Base-by-base conservation (phyloP, 2,113 vertebrate species). In the Hyaena hyaena region DNA sequence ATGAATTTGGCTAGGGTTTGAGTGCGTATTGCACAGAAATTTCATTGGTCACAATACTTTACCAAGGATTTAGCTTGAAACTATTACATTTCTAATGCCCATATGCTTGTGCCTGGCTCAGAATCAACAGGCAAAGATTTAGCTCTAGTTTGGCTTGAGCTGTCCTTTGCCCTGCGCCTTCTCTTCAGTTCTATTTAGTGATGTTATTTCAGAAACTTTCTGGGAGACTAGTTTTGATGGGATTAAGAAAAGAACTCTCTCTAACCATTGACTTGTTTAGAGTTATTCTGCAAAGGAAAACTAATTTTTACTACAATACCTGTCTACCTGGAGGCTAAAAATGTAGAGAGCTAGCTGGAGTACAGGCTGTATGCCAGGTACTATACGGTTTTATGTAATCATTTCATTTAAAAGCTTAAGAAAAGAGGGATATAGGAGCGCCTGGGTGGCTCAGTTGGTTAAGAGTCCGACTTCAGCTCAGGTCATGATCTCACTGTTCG, bases 251-350 rank as follows among this genome's bases (percentile, higher is more conserved):
- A 90, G 15, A 90, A 95, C 55, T 95, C 16, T 66, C 77, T 71
- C 33, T 97, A 95, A 93, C 86, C 8, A 43, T 48, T 91, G n/a
- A 93, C 84, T 93, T 92, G 77, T 24, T 94, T 24, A 71, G 68
- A 96, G 73, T 97, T 95, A 95, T 33, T 97, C 90, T 68, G 21
- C 50, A 84, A 87, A 89, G 39, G 93, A 96, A 87, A 88, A n/a
- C 23, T 83, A 61, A 68, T 55, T 93, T 95, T 95, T 88, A 53
- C 43, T 87, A 33, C 1, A 97, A 71, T 93, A 95, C 16, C 31
- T 93, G 2, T 90, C 39, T 94, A 31, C 58, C 17, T 93, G 92
- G 69, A 96, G 33, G 82, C 96, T 91, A 53, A 35, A 96, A 95
- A 92, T 16, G 76, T 33, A 91, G 80, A 26, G 15, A 82, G 94